phyloP scores from a whole-genome alignment of 2,888 invertebrate species.

The Cheilosia scutellata region DNA sequence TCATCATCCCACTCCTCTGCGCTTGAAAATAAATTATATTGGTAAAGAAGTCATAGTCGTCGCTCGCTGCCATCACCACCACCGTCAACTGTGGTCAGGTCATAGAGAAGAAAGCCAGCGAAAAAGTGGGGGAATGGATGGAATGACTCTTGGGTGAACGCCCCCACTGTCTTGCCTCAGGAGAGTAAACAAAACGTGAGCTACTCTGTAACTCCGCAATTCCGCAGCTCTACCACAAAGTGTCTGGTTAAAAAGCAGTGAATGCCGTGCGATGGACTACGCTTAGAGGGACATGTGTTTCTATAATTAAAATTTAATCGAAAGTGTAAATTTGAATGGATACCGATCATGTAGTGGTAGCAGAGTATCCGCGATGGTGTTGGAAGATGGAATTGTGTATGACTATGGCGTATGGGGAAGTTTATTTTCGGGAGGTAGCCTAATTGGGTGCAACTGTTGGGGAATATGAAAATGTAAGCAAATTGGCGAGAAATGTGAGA shows the following conservation, averaged over 20 bases:
- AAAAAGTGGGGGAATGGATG: slow-evolving; percentile 4
- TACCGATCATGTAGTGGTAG: slow-evolving; percentile 41
- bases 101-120: slow-evolving; percentile 54
- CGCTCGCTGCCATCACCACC: slow-evolving; percentile 22
- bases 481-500: neutral
- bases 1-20: slow-evolving; percentile 80
- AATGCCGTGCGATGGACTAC: slow-evolving; percentile 28
- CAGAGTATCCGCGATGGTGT: neutral
- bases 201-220: slow-evolving; percentile 5
- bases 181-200: slow-evolving; percentile 51
- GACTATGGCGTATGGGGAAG: slow-evolving; percentile 12
- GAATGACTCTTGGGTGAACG: slow-evolving; percentile 59
- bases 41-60: slow-evolving; percentile 44
- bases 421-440: slow-evolving; percentile 28
- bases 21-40: slow-evolving; percentile 68
- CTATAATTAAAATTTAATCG: slow-evolving; percentile 73
- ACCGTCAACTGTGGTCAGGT: slow-evolving; percentile 37
- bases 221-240: slow-evolving; percentile 15
- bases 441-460: slow-evolving; percentile 32
- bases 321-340: slow-evolving; percentile 70
- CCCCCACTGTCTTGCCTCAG: slow-evolving; percentile 55
- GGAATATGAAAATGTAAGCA: neutral
- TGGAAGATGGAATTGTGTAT: neutral
- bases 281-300: slow-evolving; percentile 55
- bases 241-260: slow-evolving; percentile 28